Evolutionary conservation across 2,113 vertebrate species (phyloP).

Genomic region (Siniperca chuatsi): DNA sequence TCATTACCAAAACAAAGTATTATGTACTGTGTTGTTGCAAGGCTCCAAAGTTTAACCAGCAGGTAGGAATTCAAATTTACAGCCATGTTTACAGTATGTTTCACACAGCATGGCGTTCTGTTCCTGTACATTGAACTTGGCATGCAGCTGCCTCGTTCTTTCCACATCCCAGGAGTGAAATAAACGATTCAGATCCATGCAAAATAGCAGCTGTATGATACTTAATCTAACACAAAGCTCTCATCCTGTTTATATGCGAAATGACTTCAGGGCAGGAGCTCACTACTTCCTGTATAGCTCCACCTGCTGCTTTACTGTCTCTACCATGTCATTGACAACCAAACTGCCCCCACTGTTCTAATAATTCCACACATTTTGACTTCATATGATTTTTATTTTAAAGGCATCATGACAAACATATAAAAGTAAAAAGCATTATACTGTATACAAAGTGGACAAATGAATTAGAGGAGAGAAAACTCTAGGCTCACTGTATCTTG

Average conservation of each 20-base stretch:
- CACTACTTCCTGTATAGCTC: constrained; percentile 9
- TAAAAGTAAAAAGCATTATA: neutral
- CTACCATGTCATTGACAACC: neutral
- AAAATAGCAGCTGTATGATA: constrained; percentile 42
- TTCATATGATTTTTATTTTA: neutral
- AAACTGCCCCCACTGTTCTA: neutral
- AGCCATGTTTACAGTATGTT: neutral
- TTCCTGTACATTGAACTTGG: constrained; percentile 24
- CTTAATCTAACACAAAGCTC: neutral
- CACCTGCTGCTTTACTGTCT: neutral
- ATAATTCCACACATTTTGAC: neutral
- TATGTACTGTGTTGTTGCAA: neutral
- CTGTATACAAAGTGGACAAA: neutral
- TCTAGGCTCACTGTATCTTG: neutral
- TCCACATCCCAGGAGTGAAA: neutral
- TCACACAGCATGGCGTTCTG: neutral
- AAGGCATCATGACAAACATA: neutral
- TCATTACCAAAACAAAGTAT: neutral
- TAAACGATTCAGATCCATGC: constrained; percentile 41
- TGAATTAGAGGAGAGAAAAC: neutral
- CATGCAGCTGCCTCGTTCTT: constrained; percentile 13
- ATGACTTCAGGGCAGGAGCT: constrained; percentile 16
- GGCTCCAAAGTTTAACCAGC: constrained; percentile 8
- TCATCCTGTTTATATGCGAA: neutral
- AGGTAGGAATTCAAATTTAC: constrained; percentile 12